Base-by-base conservation (phyloP, 2,113 vertebrate species). In the Sminthopsis crassicaudata region DNA sequence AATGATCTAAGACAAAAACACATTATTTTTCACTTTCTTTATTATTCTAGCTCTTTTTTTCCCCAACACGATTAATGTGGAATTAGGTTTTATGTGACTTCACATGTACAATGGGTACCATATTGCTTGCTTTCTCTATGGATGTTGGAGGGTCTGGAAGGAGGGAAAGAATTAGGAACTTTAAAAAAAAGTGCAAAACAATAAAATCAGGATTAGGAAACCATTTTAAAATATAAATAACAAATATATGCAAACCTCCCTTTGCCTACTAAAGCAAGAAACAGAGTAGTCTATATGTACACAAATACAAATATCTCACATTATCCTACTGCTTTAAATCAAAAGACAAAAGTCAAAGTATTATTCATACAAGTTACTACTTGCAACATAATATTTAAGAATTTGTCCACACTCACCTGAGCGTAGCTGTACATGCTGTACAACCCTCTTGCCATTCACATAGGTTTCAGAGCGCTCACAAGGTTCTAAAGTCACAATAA, bases 401-500 rank as follows among this genome's bases (percentile, higher is more conserved):
- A 42, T 48, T 60, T 88, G 67, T 50, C 93, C 53, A 2, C 36
- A 50, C 98, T 98, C 96, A 99, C 99, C 99, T 98, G 99, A 99
- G 92, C 99, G 99, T 48, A 99, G 95, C 97, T 99, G 99, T 94
- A 99, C 99, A 0, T 99, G 98, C 91, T 99, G 99, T 46, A 98
- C 98, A 54, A 99, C 99, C 57, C 99, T 99, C 97, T 99, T 99
- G 97, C 99, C 99, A 8, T 99, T 99, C 93, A 99, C 99, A 0
- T 99, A 99, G 0, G 99, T 99, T 98, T 99, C 99, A 0, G 99
- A 99, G 90, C 98, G 98, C 94, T 99, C 99, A 95, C 99, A 99
- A 50, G 99, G 99, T 96, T 99, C 99, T 97, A 99, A 96, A 91
- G 99, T 99, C 92, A 99, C 99, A 24, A 99, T 99, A 93, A 99